Evolutionary conservation across 2,888 invertebrate genomes (phyloP), one percentile per base, ranked within the genome.

Genomic region (Raillietiella orientalis): DNA sequence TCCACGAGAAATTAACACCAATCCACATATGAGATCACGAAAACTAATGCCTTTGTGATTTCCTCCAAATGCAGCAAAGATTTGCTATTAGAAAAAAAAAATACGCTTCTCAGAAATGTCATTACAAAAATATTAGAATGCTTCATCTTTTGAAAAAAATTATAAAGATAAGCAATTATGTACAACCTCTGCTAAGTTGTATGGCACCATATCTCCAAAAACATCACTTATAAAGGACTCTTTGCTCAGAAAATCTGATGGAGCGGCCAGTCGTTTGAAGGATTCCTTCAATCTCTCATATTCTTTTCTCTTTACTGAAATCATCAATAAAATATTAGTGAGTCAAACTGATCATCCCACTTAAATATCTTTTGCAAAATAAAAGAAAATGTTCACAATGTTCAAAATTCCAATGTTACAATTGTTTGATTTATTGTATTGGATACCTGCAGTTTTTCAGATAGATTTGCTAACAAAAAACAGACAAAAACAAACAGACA

Each of bases 1-100:
- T 28, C 79, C 79, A 38, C 69, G 63, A 4, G 77, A 77, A 29
- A 82, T 56, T 5, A 79, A 56, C 19, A 79, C 75, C 31, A 82
- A 53, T 2, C 75, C 75, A 44, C 74, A 72, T 16, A 79, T 52
- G 14, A 79, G 52, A 39, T 79, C 77, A 41, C 66, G 65, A 39
- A 74, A 66, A 24, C 59, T 56, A 33, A 82, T 66, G 17, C 79
- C 79, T 38, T 70, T 61, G 29, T 58, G 52, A 28, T 65, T 66
- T 23, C 75, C 77, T 13, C 79, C 77, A 46, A 74, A 77, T 21
- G 74, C 71, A 35, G 57, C 54, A 44, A 65, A 79, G 26, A 79
- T 50, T 52, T 66, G 62, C 51, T 57, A 40, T 16, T 45, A 42
- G 27, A 24, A 24, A 35, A 31, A 32, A 27, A 28, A 32, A 29